Evolutionary conservation across 2,113 vertebrate genomes (phyloP).

Genomic region (Psilopsiagon aymara): DNA sequence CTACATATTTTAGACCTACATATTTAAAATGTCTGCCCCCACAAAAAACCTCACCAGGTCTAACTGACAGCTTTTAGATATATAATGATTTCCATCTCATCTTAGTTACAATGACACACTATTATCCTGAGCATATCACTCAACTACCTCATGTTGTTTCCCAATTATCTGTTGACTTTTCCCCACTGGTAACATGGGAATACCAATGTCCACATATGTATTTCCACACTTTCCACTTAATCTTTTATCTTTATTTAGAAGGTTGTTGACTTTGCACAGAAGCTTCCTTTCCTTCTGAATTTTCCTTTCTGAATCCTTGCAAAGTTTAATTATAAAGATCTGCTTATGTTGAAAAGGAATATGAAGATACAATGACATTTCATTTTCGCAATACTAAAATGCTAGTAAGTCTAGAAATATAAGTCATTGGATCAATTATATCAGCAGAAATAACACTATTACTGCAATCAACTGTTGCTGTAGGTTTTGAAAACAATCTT

Average conservation of each 20-base stretch:
- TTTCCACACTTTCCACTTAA: background rate
- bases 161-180: background rate
- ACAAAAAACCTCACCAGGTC: background rate
- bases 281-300: background rate
- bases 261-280: background rate
- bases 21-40: background rate
- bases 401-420: background rate
- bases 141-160: background rate
- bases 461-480: constrained; percentile 29
- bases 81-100: background rate
- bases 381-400: constrained; percentile 1
- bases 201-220: background rate
- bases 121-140: background rate
- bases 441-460: constrained; percentile 36
- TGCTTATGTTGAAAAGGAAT: background rate
- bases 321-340: constrained; percentile 14
- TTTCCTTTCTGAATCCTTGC: background rate
- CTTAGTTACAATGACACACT: background rate
- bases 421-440: constrained; percentile 46
- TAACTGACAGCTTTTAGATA: background rate
- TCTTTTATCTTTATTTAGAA: background rate
- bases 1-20: background rate
- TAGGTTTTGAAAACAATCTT: constrained; percentile 48
- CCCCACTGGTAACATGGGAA: background rate
- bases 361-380: constrained; percentile 34